Evolutionary conservation across 2,113 vertebrate species (phyloP).

Genomic region (Dolichotis patagonum): DNA sequence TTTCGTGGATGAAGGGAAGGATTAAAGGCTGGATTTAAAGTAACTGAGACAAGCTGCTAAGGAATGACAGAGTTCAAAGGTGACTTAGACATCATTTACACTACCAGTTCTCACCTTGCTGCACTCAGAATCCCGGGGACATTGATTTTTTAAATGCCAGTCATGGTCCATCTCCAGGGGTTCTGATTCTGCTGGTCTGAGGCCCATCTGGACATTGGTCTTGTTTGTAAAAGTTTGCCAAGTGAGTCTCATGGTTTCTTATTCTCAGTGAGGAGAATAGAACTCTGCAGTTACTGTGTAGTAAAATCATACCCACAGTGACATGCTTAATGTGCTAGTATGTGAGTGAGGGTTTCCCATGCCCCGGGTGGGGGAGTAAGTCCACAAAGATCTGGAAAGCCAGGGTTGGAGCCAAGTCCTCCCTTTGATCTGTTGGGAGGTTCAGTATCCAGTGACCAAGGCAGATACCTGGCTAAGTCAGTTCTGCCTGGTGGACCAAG

Average conservation of each 20-base stretch:
- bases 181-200: neutral
- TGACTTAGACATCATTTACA: fast-evolving
- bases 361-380: neutral
- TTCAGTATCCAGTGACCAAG: neutral
- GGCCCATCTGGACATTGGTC: neutral
- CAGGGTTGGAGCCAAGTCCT: neutral
- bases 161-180: neutral
- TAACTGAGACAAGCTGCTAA: neutral
- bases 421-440: neutral
- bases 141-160: neutral
- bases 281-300: too few relatives aligned
- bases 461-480: neutral
- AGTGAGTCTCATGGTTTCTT: neutral
- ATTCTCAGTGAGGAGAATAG: neutral
- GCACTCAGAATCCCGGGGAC: neutral
- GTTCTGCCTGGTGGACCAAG: neutral
- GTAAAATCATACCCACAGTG: neutral
- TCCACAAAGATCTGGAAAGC: neutral
- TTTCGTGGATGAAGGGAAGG: neutral
- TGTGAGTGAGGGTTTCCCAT: neutral
- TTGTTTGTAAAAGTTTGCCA: neutral
- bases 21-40: neutral
- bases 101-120: neutral
- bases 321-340: neutral
- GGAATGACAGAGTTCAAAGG: neutral